Conservation (phyloP, 1,140 invertebrate species). For the Nasonia vitripennis region DNA sequence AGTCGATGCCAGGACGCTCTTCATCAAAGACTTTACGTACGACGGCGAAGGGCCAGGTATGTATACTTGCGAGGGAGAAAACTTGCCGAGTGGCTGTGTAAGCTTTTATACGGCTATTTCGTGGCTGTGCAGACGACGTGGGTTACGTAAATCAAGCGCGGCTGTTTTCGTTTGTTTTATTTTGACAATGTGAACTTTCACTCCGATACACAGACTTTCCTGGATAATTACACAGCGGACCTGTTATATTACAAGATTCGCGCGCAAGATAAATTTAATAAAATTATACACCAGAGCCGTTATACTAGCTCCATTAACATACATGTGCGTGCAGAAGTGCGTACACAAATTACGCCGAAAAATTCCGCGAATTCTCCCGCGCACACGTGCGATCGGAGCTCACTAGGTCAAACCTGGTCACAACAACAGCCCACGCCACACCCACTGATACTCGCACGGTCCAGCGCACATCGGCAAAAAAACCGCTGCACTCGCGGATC, state of each 20-base stretch:
- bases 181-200: too few species aligned
- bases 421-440: background rate
- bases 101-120: too few species aligned
- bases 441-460: background rate
- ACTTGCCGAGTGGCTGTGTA: too few species aligned
- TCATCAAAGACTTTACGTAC: constrained; percentile 91
- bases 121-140: too few species aligned
- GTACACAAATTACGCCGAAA: background rate
- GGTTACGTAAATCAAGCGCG: too few species aligned
- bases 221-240: too few species aligned
- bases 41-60: constrained; percentile 92
- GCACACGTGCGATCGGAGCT: too few species aligned
- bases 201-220: too few species aligned
- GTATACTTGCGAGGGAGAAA: constrained; percentile 47
- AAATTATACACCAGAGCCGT: too few species aligned
- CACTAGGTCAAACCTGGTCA: background rate
- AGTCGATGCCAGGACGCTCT: constrained; percentile 89
- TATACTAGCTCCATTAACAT: background rate
- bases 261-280: too few species aligned
- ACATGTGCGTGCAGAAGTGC: background rate
- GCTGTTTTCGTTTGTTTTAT: too few species aligned
- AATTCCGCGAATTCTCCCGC: background rate
- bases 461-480: background rate
- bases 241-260: too few species aligned
- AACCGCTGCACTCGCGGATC: background rate